Evolutionary conservation across 2,888 invertebrate genomes (phyloP).

Genomic region (Mantis religiosa): DNA sequence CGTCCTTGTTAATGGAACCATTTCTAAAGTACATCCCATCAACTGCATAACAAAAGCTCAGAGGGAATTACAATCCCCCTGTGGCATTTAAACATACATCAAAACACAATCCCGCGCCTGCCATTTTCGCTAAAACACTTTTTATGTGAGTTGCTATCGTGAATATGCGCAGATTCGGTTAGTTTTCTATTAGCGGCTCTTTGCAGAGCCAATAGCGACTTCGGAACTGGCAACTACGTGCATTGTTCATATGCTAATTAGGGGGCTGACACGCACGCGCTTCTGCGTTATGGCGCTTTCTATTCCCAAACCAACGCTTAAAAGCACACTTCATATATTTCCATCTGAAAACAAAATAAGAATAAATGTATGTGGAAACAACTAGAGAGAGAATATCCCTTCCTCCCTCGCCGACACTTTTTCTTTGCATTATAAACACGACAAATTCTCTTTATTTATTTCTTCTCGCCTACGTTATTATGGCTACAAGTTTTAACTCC

Average conservation of each 20-base stretch:
- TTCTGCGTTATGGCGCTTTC: neutral
- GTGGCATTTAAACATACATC: neutral
- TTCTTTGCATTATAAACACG: neutral
- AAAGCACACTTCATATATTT: neutral
- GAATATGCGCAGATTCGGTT: neutral
- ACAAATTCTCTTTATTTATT: neutral
- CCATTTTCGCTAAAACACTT: neutral
- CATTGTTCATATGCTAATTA: constrained; percentile 7
- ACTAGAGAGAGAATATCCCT: neutral
- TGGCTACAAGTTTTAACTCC: neutral
- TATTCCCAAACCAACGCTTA: neutral
- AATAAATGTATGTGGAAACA: neutral
- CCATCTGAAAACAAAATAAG: neutral
- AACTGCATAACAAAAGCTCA: neutral
- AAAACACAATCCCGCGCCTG: neutral
- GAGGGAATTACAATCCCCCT: neutral
- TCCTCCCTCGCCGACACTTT: neutral
- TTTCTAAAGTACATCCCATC: neutral
- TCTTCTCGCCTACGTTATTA: neutral
- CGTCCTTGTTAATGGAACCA: too few species aligned
- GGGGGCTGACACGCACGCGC: neutral
- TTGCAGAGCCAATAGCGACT: neutral
- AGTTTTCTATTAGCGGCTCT: neutral
- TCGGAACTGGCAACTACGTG: neutral
- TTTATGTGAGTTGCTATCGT: neutral